Conservation (phyloP, 1,140 invertebrate genomes). For the Chironomus striatipennis region DNA sequence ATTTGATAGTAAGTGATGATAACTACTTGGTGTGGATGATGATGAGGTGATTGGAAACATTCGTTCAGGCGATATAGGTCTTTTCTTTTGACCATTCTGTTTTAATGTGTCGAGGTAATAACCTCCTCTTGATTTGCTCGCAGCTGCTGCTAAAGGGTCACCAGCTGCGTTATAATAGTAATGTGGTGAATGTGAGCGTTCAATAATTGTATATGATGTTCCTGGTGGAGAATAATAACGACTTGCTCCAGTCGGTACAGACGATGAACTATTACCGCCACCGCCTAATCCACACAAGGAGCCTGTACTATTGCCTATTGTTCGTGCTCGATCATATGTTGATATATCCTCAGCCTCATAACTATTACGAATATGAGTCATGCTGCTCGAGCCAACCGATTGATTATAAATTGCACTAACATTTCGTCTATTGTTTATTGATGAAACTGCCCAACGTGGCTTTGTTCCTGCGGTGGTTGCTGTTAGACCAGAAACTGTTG, state of each 20-base stretch:
- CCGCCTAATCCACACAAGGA: slow-evolving; percentile 32
- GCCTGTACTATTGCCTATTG: slow-evolving; percentile 38
- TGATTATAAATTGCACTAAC: slow-evolving; percentile 20
- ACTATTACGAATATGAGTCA: slow-evolving; percentile 37
- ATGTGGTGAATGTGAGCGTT: slow-evolving; percentile 65
- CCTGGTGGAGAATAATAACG: slow-evolving; percentile 60
- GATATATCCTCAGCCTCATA: slow-evolving; percentile 37
- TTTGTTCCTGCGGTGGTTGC: slow-evolving; percentile 25
- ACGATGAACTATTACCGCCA: slow-evolving; percentile 36
- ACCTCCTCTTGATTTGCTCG: slow-evolving; percentile 28
- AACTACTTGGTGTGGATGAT: slow-evolving; percentile 40
- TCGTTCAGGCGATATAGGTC: slow-evolving; percentile 64
- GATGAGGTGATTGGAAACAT: slow-evolving; percentile 41
- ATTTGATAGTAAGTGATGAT: slow-evolving; percentile 24
- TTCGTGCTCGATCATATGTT: slow-evolving; percentile 17
- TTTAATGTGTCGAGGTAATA: background rate
- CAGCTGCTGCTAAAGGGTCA: slow-evolving; percentile 40
- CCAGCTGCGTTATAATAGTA: slow-evolving; percentile 37
- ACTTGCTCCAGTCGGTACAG: slow-evolving; percentile 42
- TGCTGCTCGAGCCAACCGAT: slow-evolving; percentile 25
- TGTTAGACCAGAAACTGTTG: slow-evolving; percentile 33
- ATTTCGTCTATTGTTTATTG: background rate
- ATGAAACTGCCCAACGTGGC: background rate
- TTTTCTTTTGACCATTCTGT: slow-evolving; percentile 47
- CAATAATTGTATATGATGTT: slow-evolving; percentile 76